phyloP scores from a whole-genome alignment of 2,888 invertebrate species.

The Pristionchus fissidentatus region DNA sequence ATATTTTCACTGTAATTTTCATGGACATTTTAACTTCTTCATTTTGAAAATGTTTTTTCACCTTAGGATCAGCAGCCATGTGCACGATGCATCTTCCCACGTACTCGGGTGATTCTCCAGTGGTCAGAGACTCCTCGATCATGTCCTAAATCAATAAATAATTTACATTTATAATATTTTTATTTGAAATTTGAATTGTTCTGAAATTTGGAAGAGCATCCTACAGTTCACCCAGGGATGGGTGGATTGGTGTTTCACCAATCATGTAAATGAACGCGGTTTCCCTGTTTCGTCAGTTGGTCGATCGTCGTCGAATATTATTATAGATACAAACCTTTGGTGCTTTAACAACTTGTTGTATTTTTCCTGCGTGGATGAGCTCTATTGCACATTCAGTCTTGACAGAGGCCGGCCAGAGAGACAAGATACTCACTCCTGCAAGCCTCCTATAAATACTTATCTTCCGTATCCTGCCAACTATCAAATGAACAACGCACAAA shows the following conservation, averaged over 20 bases:
- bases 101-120: slow-evolving; percentile 67
- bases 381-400: slow-evolving; percentile 55
- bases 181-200: background rate
- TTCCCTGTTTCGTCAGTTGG: too few relatives aligned
- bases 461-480: too few relatives aligned
- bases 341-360: slow-evolving; percentile 22
- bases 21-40: background rate
- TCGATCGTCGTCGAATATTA: background rate
- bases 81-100: slow-evolving; percentile 69
- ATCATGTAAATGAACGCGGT: too few relatives aligned
- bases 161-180: background rate
- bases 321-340: slow-evolving; percentile 21
- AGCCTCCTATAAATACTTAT: too few relatives aligned
- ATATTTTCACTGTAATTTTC: background rate
- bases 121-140: slow-evolving; percentile 48
- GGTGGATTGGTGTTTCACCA: too few relatives aligned
- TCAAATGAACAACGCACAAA: too few relatives aligned
- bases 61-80: slow-evolving; percentile 73
- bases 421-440: slow-evolving; percentile 75
- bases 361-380: slow-evolving; percentile 42
- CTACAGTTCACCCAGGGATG: too few relatives aligned
- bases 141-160: background rate
- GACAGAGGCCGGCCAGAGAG: slow-evolving; percentile 78
- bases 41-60: background rate
- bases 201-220: too few relatives aligned